Percentiles rank a stretch among this genome's conserved stretches.
These are phyloP conservation scores for Protobothrops flavoviridis DNA, from an alignment of 2,113 vertebrate genomes.

Conservation along the genomic window DNA sequence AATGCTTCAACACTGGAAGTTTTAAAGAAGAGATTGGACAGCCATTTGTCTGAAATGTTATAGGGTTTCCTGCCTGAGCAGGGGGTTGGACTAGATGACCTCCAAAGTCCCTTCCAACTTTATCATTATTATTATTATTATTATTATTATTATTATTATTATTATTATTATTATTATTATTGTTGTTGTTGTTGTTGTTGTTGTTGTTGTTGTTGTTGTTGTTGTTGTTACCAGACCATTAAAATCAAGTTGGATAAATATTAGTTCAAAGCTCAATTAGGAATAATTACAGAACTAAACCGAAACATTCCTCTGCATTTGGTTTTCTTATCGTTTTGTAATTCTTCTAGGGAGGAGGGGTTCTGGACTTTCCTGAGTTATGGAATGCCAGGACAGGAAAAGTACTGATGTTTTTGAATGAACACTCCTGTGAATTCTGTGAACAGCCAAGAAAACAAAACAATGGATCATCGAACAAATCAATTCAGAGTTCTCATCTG, in stretches of 20 bases:
- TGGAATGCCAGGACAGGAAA: not conserved
- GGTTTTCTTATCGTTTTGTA: not conserved
- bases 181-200: too few species aligned
- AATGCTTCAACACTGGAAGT: too few species aligned
- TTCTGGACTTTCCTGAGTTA: not conserved
- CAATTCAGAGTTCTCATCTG: not conserved
- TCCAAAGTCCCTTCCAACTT: too few species aligned
- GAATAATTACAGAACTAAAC: not conserved
- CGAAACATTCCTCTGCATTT: not conserved
- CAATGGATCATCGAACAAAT: not conserved
- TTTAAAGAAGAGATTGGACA: too few species aligned
- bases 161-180: too few species aligned
- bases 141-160: too few species aligned
- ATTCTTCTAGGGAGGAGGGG: not conserved
- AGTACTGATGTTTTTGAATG: not conserved
- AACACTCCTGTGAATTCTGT: not conserved
- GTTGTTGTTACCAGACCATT: not conserved
- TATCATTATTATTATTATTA: too few species aligned
- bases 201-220: too few species aligned
- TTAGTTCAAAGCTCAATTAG: not conserved
- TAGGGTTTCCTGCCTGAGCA: too few species aligned
- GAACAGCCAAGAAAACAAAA: not conserved
- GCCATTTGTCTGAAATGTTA: too few species aligned
- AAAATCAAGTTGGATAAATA: not conserved
- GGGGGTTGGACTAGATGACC: too few species aligned